phyloP scores from a whole-genome alignment of 2,797 vertebrate genomes.

The Octomys mimax region DNA sequence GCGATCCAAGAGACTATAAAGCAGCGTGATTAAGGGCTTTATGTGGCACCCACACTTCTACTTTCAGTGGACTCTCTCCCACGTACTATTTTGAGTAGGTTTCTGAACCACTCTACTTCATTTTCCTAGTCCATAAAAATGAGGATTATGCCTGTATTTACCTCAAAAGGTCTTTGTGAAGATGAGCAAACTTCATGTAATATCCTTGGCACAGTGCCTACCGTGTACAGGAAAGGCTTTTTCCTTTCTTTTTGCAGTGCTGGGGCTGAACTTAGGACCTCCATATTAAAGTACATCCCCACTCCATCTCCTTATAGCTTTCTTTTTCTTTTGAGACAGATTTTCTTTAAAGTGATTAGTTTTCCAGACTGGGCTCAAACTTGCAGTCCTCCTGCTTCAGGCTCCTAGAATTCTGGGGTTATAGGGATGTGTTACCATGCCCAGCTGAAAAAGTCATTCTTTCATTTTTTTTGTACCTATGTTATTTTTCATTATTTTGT shows the following conservation, averaged over 20 bases:
- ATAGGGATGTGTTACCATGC: background rate
- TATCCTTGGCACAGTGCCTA: background rate
- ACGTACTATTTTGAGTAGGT: conserved; percentile 10
- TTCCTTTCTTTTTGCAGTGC: background rate
- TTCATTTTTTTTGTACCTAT: background rate
- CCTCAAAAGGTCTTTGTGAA: background rate
- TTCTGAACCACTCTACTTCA: background rate
- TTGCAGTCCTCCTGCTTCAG: background rate
- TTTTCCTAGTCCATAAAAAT: background rate
- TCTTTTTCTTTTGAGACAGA: background rate
- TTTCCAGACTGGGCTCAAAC: background rate
- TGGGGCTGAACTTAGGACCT: background rate
- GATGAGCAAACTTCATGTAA: background rate
- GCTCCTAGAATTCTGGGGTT: background rate
- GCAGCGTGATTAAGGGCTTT: background rate
- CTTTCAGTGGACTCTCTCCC: background rate
- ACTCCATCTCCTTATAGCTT: background rate
- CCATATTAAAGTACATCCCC: background rate
- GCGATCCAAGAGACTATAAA: conserved; percentile 3
- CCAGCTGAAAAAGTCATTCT: background rate
- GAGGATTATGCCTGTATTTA: background rate
- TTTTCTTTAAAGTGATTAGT: background rate
- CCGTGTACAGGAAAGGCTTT: background rate
- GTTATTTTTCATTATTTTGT: background rate
- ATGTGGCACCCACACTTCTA: background rate